Evolutionary conservation across 1,140 invertebrate species (phyloP).

Genomic region (Drosophila busckii): DNA sequence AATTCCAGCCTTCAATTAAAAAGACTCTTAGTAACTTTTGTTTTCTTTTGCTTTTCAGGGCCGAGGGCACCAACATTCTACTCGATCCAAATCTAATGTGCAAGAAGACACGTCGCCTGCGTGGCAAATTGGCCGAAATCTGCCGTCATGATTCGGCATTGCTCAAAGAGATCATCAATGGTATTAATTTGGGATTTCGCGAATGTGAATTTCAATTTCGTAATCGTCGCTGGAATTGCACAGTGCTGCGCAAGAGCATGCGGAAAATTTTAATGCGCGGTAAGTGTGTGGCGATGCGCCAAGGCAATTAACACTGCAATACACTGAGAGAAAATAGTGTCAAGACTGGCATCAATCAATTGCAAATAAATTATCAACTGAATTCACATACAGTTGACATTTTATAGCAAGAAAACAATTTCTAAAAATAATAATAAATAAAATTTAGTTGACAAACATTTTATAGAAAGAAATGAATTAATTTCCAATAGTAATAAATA

Average conservation of each 20-base stretch:
- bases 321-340: neutral
- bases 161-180: constrained; percentile 87
- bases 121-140: constrained; percentile 88
- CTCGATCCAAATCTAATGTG: constrained; percentile 93
- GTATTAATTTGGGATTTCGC: constrained; percentile 87
- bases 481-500: no score
- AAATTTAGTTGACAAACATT: no score
- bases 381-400: no score
- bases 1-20: no score
- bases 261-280: constrained; percentile 90
- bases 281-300: constrained; percentile 74
- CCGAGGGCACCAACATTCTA: constrained; percentile 89
- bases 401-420: no score
- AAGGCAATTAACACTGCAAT: constrained; percentile 1
- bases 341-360: no score
- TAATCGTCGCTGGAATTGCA: constrained; percentile 91
- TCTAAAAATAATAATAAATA: no score
- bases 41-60: constrained; percentile 81
- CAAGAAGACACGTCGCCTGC: constrained; percentile 86
- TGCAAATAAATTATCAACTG: no score
- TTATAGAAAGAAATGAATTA: no score
- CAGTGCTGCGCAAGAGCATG: constrained; percentile 86
- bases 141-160: constrained; percentile 84
- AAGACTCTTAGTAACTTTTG: no score
- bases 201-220: constrained; percentile 93